phyloP scores from a whole-genome alignment of 2,797 vertebrate genomes.

The Sternotherus odoratus region DNA sequence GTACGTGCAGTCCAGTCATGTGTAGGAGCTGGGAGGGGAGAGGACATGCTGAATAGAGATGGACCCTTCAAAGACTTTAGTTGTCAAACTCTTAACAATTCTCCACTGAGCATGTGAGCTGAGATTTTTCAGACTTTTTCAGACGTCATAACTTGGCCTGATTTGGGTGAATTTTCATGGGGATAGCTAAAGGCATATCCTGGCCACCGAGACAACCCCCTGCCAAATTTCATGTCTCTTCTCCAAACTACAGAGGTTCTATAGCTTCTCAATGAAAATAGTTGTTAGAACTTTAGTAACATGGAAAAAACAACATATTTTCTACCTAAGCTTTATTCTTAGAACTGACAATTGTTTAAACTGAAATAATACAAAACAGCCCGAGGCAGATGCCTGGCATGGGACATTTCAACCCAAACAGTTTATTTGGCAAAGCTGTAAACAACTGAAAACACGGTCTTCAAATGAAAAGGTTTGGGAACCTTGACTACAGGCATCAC shows the following conservation, averaged over 20 bases:
- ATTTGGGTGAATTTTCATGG: not conserved
- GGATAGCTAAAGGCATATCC: not conserved
- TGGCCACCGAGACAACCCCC: not conserved
- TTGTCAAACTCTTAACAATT: not conserved
- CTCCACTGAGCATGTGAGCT: not conserved
- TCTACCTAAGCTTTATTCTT: not conserved
- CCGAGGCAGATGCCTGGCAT: not conserved
- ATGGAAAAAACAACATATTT: not conserved
- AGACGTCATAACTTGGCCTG: not conserved
- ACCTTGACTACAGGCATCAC: not conserved
- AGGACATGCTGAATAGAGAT: not conserved
- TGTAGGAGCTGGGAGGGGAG: not conserved
- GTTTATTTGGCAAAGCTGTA: not conserved
- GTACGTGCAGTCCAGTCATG: not conserved
- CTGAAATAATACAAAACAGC: not conserved
- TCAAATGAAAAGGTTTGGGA: not conserved
- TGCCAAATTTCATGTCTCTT: not conserved
- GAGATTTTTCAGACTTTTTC: not conserved
- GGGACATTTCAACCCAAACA: not conserved
- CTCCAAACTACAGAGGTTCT: not conserved
- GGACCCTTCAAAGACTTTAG: not conserved
- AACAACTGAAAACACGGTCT: not conserved
- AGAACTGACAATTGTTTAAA: not conserved
- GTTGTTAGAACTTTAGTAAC: not conserved
- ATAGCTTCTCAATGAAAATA: not conserved